These are phyloP conservation scores for Platynereis dumerilii DNA, from an alignment of 2,888 invertebrate species.

Conservation along the genomic window DNA sequence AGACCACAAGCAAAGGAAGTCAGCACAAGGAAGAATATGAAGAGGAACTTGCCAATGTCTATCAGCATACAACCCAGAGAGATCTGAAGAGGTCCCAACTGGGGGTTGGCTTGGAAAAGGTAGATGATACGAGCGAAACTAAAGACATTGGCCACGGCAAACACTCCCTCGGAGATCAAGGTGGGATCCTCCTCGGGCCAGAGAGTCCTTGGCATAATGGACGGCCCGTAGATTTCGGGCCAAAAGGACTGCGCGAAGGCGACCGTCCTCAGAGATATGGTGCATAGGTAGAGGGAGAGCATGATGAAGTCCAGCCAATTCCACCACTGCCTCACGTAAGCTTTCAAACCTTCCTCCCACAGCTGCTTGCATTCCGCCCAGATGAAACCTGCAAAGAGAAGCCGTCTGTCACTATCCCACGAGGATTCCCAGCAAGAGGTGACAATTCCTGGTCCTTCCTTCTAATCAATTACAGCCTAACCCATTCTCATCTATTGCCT, in stretches of 20 bases:
- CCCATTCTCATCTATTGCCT: too few species aligned
- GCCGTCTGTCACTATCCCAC: background rate
- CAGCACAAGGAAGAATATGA: slow-evolving; percentile 66
- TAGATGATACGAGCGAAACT: slow-evolving; percentile 68
- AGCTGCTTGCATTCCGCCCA: slow-evolving; percentile 69
- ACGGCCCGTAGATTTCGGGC: slow-evolving; percentile 58
- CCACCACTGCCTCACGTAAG: slow-evolving; percentile 69
- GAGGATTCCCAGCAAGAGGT: too few species aligned
- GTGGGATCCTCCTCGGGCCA: slow-evolving; percentile 68
- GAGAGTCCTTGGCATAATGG: slow-evolving; percentile 58
- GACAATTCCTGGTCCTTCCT: too few species aligned
- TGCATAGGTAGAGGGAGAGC: slow-evolving; percentile 68
- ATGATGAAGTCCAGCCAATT: slow-evolving; percentile 70
- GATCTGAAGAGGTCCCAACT: slow-evolving; percentile 68
- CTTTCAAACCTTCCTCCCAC: slow-evolving; percentile 68
- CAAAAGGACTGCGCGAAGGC: slow-evolving; percentile 58
- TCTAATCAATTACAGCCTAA: too few species aligned
- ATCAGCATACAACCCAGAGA: slow-evolving; percentile 68
- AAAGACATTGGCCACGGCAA: slow-evolving; percentile 69
- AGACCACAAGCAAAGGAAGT: slow-evolving; percentile 69
- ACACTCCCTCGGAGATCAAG: slow-evolving; percentile 67
- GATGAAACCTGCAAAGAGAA: slow-evolving; percentile 63
- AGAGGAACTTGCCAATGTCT: slow-evolving; percentile 68
- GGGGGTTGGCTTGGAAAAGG: slow-evolving; percentile 68
- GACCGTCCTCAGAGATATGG: slow-evolving; percentile 66